These are phyloP conservation scores for Drosophila phalerata DNA, from an alignment of 2,888 invertebrate species.

Conservation along the genomic window DNA sequence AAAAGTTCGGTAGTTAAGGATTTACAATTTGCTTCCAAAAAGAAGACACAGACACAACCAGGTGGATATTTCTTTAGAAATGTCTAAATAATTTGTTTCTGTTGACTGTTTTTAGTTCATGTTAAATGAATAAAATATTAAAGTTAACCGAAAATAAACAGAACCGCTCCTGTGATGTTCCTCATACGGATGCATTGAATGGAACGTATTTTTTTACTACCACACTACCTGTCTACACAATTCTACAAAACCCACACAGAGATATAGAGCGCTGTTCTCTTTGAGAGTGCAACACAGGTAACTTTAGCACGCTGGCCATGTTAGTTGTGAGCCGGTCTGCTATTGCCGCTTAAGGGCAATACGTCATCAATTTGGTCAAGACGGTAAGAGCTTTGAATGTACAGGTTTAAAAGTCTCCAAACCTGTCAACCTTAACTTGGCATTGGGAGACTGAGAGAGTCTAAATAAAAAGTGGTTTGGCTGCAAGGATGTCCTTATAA, in stretches of 20 bases:
- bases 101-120: no score
- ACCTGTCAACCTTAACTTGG: constrained; percentile 33
- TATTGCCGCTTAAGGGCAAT: constrained; percentile 40
- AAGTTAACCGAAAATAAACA: background rate
- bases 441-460: constrained; percentile 32
- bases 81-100: no score
- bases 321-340: constrained; percentile 38
- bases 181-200: constrained; percentile 53
- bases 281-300: constrained; percentile 39
- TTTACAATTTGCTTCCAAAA: no score
- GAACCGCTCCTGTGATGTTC: constrained; percentile 52
- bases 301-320: constrained; percentile 11
- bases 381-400: constrained; percentile 4
- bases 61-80: no score
- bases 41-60: no score
- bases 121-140: background rate
- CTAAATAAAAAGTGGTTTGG: constrained; percentile 11
- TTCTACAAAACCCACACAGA: constrained; percentile 50
- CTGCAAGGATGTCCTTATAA: constrained; percentile 52
- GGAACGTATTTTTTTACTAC: constrained; percentile 63
- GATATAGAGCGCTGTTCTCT: constrained; percentile 34
- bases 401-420: constrained; percentile 26
- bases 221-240: constrained; percentile 53
- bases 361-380: constrained; percentile 66
- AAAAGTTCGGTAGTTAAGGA: no score